Evolutionary conservation across 1,140 invertebrate genomes (phyloP).

Genomic region (Eueides isabella): DNA sequence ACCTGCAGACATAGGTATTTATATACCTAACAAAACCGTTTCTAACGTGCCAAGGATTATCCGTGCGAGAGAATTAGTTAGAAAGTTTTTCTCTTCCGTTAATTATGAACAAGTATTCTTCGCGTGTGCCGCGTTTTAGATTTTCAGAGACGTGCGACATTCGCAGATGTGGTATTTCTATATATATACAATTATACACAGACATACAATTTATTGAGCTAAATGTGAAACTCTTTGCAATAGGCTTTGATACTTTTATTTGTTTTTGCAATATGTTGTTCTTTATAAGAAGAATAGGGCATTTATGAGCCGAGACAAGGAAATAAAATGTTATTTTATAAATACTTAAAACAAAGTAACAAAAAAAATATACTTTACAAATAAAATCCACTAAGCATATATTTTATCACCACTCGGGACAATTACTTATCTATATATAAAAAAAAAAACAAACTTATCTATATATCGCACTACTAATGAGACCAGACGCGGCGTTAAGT

Average conservation of each 20-base stretch:
- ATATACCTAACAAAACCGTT: neutral
- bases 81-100: slow-evolving; percentile 7
- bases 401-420: too few relatives aligned
- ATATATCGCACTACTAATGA: too few relatives aligned
- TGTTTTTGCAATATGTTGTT: neutral
- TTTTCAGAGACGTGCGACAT: slow-evolving; percentile 4
- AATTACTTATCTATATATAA: too few relatives aligned
- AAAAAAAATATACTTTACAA: too few relatives aligned
- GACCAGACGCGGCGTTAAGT: too few relatives aligned
- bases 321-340: too few relatives aligned
- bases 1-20: too few relatives aligned
- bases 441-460: too few relatives aligned
- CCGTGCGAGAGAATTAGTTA: neutral
- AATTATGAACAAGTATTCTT: slow-evolving; percentile 8
- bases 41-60: neutral
- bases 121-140: neutral
- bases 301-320: too few relatives aligned
- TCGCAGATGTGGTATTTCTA: neutral
- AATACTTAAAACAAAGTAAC: too few relatives aligned
- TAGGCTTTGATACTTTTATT: neutral
- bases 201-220: neutral
- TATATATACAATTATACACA: neutral
- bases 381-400: too few relatives aligned
- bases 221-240: neutral
- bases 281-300: neutral